phyloP scores from a whole-genome alignment of 1,140 invertebrate species.

The Colletes gigas region DNA sequence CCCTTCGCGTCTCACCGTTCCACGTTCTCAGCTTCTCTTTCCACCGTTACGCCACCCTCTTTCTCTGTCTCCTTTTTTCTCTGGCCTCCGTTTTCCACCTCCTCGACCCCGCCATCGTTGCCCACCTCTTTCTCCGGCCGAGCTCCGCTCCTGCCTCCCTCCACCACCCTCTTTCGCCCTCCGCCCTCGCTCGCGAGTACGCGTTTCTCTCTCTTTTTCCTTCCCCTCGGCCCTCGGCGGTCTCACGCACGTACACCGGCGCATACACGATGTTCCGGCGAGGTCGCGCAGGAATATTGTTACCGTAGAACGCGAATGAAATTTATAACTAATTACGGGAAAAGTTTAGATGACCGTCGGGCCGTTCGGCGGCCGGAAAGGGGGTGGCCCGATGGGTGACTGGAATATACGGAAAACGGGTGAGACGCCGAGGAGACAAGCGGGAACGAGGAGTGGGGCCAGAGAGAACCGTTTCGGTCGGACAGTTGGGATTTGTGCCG shows the following conservation, averaged over 20 bases:
- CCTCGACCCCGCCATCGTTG: conserved; percentile 34
- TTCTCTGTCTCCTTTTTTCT: conserved; percentile 42
- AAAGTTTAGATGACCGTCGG: conserved; percentile 77
- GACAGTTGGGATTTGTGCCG: conserved; percentile 52
- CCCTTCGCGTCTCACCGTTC: not conserved
- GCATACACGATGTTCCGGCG: conserved; percentile 62
- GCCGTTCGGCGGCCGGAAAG: conserved; percentile 60
- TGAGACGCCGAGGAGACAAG: conserved; percentile 22
- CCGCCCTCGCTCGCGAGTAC: conserved; percentile 17
- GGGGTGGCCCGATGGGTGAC: conserved; percentile 45
- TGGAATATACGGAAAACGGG: conserved; percentile 21
- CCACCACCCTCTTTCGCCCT: conserved; percentile 36
- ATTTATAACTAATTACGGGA: conserved; percentile 79
- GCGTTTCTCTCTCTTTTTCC: conserved; percentile 47
- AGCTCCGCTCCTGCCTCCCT: conserved; percentile 18
- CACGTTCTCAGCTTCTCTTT: conserved; percentile 4
- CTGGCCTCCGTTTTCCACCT: conserved; percentile 42
- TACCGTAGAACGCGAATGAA: conserved; percentile 73
- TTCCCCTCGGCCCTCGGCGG: conserved; percentile 18
- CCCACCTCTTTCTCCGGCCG: conserved; percentile 29
- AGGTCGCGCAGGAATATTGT: conserved; percentile 72
- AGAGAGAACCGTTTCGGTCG: conserved; percentile 14
- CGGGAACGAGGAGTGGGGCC: not conserved
- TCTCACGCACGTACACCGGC: conserved; percentile 35
- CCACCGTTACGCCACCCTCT: conserved; percentile 2